These are phyloP conservation scores for Percina caprodes DNA, from an alignment of 2,113 vertebrate species.

Conservation along the genomic window DNA sequence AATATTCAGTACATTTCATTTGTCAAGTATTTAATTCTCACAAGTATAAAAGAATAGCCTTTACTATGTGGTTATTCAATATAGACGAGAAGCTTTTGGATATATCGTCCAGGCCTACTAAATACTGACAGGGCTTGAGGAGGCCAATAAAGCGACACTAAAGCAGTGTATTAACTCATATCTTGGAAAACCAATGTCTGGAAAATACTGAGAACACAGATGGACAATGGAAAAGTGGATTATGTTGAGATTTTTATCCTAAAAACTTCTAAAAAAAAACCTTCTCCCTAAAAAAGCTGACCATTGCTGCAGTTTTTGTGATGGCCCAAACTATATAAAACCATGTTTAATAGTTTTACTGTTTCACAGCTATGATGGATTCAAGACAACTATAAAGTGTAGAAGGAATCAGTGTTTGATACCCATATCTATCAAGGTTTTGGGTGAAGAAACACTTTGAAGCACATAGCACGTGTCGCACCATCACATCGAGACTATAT, in stretches of 20 bases:
- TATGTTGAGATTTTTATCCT: neutral
- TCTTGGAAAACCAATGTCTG: slow-evolving; percentile 25
- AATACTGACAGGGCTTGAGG: slow-evolving; percentile 1
- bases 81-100: too few species aligned
- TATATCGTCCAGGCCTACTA: too few species aligned
- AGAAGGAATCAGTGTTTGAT: neutral
- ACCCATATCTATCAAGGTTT: neutral
- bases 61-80: too few species aligned
- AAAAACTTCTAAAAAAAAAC: neutral
- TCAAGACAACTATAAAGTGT: neutral
- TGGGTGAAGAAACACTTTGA: neutral
- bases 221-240: slow-evolving; percentile 16
- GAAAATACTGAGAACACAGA: slow-evolving; percentile 20
- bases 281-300: neutral
- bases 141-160: slow-evolving; percentile 10
- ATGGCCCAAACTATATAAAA: neutral
- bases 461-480: neutral
- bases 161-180: slow-evolving; percentile 23
- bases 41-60: too few species aligned
- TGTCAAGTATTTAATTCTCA: too few species aligned
- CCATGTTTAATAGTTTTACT: neutral
- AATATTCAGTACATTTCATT: too few species aligned
- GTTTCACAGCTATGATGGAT: neutral
- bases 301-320: neutral
- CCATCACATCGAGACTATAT: neutral